Evolutionary conservation across 1,140 invertebrate species (phyloP).

Genomic region (Zaprionus camerounensis): DNA sequence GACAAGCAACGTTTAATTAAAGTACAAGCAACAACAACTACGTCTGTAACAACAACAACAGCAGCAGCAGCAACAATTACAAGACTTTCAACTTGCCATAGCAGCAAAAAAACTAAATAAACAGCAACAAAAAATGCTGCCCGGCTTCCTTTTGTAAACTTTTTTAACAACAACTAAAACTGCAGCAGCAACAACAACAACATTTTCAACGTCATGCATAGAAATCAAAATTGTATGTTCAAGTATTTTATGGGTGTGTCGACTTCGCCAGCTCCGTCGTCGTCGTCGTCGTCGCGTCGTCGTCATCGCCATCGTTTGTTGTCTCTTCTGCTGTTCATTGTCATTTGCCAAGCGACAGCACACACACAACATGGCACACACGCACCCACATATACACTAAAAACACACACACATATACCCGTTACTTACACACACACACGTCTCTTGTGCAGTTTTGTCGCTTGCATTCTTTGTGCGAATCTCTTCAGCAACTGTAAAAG

Average conservation of each 20-base stretch:
- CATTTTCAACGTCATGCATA: constrained; percentile 50
- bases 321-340: constrained; percentile 35
- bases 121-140: constrained; percentile 39
- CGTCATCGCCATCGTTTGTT: constrained; percentile 19
- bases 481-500: constrained; percentile 10
- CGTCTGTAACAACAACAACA: background rate
- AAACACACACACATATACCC: constrained; percentile 9
- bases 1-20: constrained; percentile 60
- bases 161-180: constrained; percentile 12
- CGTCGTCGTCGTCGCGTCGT: constrained; percentile 21
- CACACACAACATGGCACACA: constrained; percentile 29
- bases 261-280: constrained; percentile 19
- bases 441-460: constrained; percentile 33
- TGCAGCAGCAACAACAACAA: constrained; percentile 14
- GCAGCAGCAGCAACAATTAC: constrained; percentile 11
- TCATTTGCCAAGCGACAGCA: constrained; percentile 38
- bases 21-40: constrained; percentile 31
- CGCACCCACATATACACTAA: constrained; percentile 9
- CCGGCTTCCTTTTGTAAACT: constrained; percentile 52
- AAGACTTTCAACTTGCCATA: constrained; percentile 36
- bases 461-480: constrained; percentile 37
- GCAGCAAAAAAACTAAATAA: background rate
- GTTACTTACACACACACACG: background rate
- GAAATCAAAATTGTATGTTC: constrained; percentile 65
- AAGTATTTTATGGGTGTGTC: constrained; percentile 58